phyloP scores from a whole-genome alignment of 2,113 vertebrate genomes.

The Cranoglanis bouderius region DNA sequence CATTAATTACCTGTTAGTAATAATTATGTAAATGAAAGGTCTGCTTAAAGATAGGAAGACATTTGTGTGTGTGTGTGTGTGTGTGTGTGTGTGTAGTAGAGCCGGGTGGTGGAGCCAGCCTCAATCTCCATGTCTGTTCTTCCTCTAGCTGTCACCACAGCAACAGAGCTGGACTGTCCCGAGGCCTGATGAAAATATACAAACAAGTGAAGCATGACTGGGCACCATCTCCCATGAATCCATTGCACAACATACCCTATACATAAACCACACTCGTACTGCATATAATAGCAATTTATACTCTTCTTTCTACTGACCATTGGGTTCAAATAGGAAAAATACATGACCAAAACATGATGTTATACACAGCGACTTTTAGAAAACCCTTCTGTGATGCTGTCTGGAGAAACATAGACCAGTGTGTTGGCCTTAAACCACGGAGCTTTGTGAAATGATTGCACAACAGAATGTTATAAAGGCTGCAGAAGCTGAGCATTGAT shows the following conservation, averaged over 20 bases:
- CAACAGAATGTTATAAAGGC: constrained; percentile 6
- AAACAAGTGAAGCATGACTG: constrained; percentile 39
- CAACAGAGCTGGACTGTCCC: constrained; percentile 60
- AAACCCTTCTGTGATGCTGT: background rate
- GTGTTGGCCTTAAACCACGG: background rate
- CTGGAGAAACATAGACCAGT: constrained; percentile 16
- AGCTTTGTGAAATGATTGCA: constrained; percentile 21
- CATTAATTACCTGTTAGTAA: background rate
- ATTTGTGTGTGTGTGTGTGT: constrained; percentile 2
- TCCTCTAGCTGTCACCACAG: constrained; percentile 56
- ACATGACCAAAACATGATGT: background rate
- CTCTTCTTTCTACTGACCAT: background rate
- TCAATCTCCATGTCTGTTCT: constrained; percentile 50
- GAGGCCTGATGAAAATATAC: constrained; percentile 55
- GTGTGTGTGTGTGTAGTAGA: background rate
- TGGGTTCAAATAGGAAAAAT: background rate
- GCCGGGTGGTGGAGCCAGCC: background rate
- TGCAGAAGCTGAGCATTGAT: background rate
- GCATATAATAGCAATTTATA: background rate
- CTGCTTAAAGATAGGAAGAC: background rate
- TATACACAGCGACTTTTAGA: background rate
- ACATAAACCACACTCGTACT: background rate
- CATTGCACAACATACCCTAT: constrained; percentile 2
- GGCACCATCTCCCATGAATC: background rate
- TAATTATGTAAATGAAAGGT: background rate